Evolutionary conservation across 2,888 invertebrate species (phyloP), one percentile per base, ranked within the genome.

Genomic region (Pseudoips prasinana): DNA sequence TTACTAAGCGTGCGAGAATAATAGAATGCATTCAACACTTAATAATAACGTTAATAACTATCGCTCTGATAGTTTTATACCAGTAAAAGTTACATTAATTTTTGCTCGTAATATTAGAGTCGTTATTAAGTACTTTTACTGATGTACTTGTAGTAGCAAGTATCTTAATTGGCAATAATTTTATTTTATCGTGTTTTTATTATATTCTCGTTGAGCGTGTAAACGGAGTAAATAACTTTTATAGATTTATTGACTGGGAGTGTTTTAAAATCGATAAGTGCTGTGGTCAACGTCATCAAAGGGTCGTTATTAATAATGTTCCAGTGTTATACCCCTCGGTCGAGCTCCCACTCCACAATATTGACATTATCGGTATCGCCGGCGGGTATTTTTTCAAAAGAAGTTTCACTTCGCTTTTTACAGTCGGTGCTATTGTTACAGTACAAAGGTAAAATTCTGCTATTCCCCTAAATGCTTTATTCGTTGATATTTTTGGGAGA

Each of bases 371-470:
- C 39, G 46, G 41, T 45, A 46, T 51, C 46, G 46, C 45, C 33
- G 50, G 51, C 32, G 27, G 25, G 48, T 49, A 51, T 47, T 46
- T 43, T 42, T 30, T 44, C 33, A 44, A 60, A 66, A 63, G 43
- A 52, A 54, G 54, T 56, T 56, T 56, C 53, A 46, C 45, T 53
- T 48, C 44, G 43, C 49, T 64, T 61, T 60, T 67, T 52, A 58
- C 46, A 48, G 28, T 8, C 2, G 8, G 17, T 7, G 1, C 5
- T 22, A 14, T 14, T 14, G 64, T 75, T 77, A 65, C 59, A 63
- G 58, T 63, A 76, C 71, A 74, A 76, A 70, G 62, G 57, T 57
- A 46, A 64, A 73, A 71, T 68, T 73, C 57, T 56, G 60, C 66
- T 69, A 67, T 71, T 73, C 66, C 70, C 40, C 34, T 48, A 50